These are phyloP conservation scores for Pollenia labialis DNA, from an alignment of 2,888 invertebrate genomes.

Conservation along the genomic window DNA sequence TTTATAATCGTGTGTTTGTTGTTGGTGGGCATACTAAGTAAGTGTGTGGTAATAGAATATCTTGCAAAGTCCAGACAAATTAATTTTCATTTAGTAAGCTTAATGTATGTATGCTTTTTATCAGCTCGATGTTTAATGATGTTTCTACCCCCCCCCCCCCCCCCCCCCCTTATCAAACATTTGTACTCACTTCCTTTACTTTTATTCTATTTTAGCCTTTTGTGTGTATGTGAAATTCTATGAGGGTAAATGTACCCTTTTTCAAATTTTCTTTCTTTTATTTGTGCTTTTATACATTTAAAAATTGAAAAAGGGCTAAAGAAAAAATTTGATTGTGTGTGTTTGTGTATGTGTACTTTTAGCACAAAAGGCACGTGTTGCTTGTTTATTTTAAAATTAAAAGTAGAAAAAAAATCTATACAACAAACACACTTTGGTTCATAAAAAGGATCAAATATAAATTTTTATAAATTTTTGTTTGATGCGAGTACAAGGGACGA, in stretches of 20 bases:
- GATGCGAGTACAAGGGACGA: too few species aligned
- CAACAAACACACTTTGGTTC: not conserved
- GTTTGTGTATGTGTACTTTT: slow-evolving; percentile 9
- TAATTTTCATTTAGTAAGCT: slow-evolving; percentile 71
- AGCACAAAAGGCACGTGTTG: slow-evolving; percentile 62
- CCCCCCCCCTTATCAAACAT: not conserved
- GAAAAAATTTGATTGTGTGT: not conserved
- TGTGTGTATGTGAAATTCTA: slow-evolving; percentile 21
- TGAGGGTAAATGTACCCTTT: slow-evolving; percentile 53
- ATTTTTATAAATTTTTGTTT: not conserved
- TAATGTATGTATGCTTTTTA: slow-evolving; percentile 68
- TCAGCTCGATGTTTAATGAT: slow-evolving; percentile 42
- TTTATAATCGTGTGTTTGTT: not conserved
- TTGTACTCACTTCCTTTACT: not conserved
- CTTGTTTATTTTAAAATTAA: slow-evolving; percentile 63
- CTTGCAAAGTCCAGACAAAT: slow-evolving; percentile 71
- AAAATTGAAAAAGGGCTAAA: not conserved
- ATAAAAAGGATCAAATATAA: not conserved
- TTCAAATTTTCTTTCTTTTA: not conserved
- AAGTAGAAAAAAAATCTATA: not conserved
- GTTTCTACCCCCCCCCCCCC: not conserved
- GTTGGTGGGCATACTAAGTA: not conserved
- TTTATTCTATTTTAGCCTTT: slow-evolving; percentile 12
- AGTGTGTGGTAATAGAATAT: slow-evolving; percentile 28
- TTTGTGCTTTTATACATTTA: not conserved